A percentile compares a stretch with the other conserved stretches of the same genome.
Evolutionary conservation across 2,113 vertebrate species (phyloP).

Genomic region (Oriolus oriolus): DNA sequence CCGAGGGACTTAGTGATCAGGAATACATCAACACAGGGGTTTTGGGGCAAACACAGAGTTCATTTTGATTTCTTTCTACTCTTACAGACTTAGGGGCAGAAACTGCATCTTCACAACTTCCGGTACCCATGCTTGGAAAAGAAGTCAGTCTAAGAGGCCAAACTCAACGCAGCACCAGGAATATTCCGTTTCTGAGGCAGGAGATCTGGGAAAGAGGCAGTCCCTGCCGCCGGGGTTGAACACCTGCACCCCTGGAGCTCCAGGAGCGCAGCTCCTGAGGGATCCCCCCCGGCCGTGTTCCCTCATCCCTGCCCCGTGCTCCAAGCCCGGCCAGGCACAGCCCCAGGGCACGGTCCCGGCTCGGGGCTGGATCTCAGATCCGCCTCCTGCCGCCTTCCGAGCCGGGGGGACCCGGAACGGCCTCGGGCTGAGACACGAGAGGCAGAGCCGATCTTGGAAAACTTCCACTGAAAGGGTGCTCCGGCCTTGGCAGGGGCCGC

Average conservation of each 20-base stretch:
- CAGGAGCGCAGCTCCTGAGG: not conserved
- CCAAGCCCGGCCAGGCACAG: not conserved
- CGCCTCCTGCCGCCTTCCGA: not conserved
- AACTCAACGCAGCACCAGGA: rapidly evolving
- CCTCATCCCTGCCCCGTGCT: not conserved
- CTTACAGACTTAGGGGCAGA: rapidly evolving
- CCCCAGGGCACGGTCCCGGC: not conserved
- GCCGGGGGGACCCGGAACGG: not conserved
- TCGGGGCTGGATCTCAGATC: no score
- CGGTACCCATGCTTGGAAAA: no score
- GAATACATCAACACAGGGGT: rapidly evolving
- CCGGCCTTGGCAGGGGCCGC: not conserved
- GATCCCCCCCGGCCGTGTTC: no score
- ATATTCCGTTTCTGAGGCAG: rapidly evolving
- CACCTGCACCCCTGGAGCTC: not conserved
- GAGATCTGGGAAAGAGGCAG: not conserved
- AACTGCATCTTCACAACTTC: not conserved
- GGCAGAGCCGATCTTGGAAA: rapidly evolving
- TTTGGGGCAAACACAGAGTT: not conserved
- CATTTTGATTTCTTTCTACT: not conserved
- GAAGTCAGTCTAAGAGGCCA: rapidly evolving
- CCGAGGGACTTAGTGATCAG: rapidly evolving
- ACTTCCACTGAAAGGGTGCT: rapidly evolving
- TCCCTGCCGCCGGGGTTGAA: not conserved
- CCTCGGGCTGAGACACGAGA: not conserved